phyloP scores from a whole-genome alignment of 92 coral and sea anemone species.

The Isaurus tuberculatus region DNA sequence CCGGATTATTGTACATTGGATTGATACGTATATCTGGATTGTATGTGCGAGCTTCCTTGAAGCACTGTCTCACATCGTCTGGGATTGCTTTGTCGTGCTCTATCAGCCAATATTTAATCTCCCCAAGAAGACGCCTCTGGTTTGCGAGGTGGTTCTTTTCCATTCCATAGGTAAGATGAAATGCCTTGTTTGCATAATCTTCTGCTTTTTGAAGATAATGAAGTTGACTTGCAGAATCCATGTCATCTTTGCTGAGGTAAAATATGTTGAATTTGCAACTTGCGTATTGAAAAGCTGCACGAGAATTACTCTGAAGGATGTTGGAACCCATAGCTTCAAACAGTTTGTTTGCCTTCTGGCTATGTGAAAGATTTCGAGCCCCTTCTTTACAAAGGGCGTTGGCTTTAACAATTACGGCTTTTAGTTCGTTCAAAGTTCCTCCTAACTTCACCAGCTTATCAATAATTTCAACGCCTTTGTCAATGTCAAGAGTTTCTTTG shows the following conservation, averaged over 20 bases:
- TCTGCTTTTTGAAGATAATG: slow-evolving; percentile 58
- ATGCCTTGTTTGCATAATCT: slow-evolving; percentile 50
- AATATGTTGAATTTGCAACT: slow-evolving; percentile 62
- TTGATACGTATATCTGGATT: slow-evolving; percentile 68
- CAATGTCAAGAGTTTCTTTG: slow-evolving; percentile 41
- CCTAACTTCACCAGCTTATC: slow-evolving; percentile 59
- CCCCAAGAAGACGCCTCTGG: slow-evolving; percentile 62
- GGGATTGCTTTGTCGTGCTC: slow-evolving; percentile 51
- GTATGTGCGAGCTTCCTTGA: slow-evolving; percentile 49
- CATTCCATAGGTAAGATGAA: slow-evolving; percentile 49
- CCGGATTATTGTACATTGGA: slow-evolving; percentile 12
- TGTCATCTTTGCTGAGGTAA: slow-evolving; percentile 25
- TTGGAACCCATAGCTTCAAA: slow-evolving; percentile 73
- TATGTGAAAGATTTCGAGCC: slow-evolving; percentile 9
- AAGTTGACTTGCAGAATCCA: slow-evolving; percentile 5
- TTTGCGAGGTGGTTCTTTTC: slow-evolving; percentile 54
- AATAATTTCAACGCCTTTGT: slow-evolving; percentile 61
- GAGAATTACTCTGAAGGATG: slow-evolving; percentile 53
- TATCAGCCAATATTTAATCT: slow-evolving; percentile 50
- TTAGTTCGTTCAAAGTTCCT: slow-evolving; percentile 55
- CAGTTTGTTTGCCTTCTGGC: slow-evolving; percentile 71
- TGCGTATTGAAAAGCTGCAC: slow-evolving; percentile 65
- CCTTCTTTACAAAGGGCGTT: background rate
- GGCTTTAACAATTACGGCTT: slow-evolving; percentile 39
- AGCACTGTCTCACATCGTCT: slow-evolving; percentile 43